Evolutionary conservation across 2,113 vertebrate genomes (phyloP).

Genomic region (Scartelaos histophorus): DNA sequence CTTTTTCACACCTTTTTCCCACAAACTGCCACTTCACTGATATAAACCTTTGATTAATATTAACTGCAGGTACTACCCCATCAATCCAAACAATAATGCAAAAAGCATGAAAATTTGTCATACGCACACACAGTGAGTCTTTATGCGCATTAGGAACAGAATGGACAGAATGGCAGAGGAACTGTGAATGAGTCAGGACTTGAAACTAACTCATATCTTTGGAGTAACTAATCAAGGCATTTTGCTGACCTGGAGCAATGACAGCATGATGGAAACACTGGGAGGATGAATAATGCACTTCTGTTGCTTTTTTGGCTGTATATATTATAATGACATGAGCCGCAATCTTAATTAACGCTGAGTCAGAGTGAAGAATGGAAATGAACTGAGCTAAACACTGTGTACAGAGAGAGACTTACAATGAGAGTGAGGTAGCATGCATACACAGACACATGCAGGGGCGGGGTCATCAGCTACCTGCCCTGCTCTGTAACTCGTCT

Average conservation of each 20-base stretch:
- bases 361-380: slow-evolving; percentile 33
- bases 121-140: slow-evolving; percentile 9
- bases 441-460: neutral
- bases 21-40: too few species aligned
- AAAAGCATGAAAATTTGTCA: too few species aligned
- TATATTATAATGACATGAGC: slow-evolving; percentile 31
- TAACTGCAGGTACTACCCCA: too few species aligned
- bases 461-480: slow-evolving; percentile 68
- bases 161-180: slow-evolving; percentile 7
- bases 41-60: too few species aligned
- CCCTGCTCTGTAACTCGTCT: slow-evolving; percentile 79
- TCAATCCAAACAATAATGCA: too few species aligned
- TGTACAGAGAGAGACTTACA: slow-evolving; percentile 5
- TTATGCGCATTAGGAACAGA: slow-evolving; percentile 25
- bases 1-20: too few species aligned
- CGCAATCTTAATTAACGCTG: slow-evolving; percentile 37
- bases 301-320: slow-evolving; percentile 43
- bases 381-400: slow-evolving; percentile 16
- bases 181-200: slow-evolving; percentile 11
- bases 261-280: slow-evolving; percentile 55
- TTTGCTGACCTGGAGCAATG: slow-evolving; percentile 48
- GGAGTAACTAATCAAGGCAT: slow-evolving; percentile 25
- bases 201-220: slow-evolving; percentile 29
- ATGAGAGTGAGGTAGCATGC: slow-evolving; percentile 20
- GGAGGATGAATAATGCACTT: slow-evolving; percentile 37